Evolutionary conservation across 2,888 invertebrate genomes (phyloP).

Genomic region (Epirrita christyi): DNA sequence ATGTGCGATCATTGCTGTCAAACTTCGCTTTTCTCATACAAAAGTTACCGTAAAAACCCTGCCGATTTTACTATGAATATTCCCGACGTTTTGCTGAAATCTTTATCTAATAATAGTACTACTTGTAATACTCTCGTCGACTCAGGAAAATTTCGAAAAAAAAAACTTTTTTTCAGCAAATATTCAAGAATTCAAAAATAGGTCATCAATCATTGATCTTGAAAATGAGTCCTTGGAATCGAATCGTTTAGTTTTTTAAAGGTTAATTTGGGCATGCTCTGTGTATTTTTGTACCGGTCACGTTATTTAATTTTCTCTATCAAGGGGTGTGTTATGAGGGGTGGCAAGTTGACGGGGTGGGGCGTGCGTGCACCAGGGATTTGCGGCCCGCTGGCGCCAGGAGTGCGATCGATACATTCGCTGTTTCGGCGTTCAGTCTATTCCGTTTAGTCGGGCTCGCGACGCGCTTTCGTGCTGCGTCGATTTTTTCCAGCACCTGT

Average conservation of each 20-base stretch:
- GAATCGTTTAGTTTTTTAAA: no score
- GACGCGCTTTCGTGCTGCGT: constrained; percentile 64
- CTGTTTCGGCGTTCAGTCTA: constrained; percentile 63
- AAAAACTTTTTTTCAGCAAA: no score
- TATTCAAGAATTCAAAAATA: background rate
- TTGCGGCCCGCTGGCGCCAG: constrained; percentile 82
- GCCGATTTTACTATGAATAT: constrained; percentile 26
- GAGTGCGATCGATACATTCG: constrained; percentile 76
- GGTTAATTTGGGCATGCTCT: no score
- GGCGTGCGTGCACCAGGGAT: constrained; percentile 79
- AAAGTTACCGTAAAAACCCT: no score
- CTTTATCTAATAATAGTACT: background rate
- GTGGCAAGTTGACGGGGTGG: constrained; percentile 65
- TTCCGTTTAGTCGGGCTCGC: constrained; percentile 60
- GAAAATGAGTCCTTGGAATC: no score
- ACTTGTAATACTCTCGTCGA: no score
- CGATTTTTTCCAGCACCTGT: constrained; percentile 49
- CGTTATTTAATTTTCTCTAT: constrained; percentile 45
- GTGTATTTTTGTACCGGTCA: constrained; percentile 24
- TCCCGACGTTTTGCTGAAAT: background rate
- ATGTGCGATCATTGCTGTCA: no score
- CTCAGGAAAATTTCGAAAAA: no score
- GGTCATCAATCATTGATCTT: background rate
- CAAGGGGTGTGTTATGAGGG: constrained; percentile 58
- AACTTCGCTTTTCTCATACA: no score